phyloP scores from a whole-genome alignment of 2,797 vertebrate genomes.

The Ataeniobius toweri region DNA sequence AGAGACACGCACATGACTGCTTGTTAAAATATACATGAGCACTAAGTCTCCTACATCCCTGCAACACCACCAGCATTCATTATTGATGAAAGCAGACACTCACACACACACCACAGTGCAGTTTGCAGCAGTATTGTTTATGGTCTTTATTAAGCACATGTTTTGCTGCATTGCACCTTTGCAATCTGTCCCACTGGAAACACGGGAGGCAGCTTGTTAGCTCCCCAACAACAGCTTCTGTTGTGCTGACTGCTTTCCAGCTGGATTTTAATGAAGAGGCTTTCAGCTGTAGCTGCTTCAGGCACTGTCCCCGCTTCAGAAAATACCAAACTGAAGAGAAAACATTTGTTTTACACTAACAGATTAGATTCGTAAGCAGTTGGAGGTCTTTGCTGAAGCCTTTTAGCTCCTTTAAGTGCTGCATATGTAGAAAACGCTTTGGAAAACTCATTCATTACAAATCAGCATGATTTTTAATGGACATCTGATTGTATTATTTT shows the following conservation, averaged over 20 bases:
- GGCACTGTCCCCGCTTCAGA: background rate
- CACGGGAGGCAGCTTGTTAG: conserved; percentile 5
- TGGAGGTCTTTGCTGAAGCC: background rate
- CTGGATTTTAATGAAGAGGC: conserved; percentile 3
- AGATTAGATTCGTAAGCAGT: too few species aligned
- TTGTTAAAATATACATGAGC: conserved; percentile 64
- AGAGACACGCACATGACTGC: conserved; percentile 10
- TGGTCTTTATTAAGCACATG: conserved; percentile 40
- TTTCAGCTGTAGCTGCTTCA: conserved; percentile 1
- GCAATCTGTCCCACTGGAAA: conserved; percentile 38
- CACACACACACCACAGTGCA: conserved; percentile 9
- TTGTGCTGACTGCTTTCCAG: background rate
- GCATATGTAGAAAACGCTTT: too few species aligned
- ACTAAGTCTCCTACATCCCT: conserved; percentile 57
- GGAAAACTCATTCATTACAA: too few species aligned
- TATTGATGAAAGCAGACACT: conserved; percentile 47
- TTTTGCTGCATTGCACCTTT: conserved; percentile 61
- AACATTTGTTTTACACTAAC: background rate
- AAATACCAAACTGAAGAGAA: background rate
- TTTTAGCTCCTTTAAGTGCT: background rate
- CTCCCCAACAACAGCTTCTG: background rate
- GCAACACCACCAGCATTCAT: conserved; percentile 45
- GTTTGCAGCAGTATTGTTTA: conserved; percentile 29
- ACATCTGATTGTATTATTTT: background rate
- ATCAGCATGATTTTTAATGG: too few species aligned